These are phyloP conservation scores for Eudasyphora cyanicolor DNA, from an alignment of 2,888 invertebrate species.

Conservation along the genomic window DNA sequence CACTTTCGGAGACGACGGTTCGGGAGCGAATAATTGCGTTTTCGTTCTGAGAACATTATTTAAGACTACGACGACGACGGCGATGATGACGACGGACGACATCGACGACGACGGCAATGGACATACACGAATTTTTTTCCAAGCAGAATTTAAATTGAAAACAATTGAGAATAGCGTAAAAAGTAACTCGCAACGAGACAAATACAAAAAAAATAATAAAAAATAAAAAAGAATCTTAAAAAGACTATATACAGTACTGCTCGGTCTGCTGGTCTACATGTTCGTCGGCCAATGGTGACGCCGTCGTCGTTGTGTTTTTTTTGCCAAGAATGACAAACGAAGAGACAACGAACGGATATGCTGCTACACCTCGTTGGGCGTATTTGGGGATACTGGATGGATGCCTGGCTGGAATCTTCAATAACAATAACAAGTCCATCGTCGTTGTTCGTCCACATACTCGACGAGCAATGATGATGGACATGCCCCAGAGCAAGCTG, in stretches of 20 bases:
- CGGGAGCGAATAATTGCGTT: slow-evolving; percentile 63
- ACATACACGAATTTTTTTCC: not conserved
- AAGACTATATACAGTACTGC: slow-evolving; percentile 25
- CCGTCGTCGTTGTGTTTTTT: not conserved
- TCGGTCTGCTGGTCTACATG: too few species aligned
- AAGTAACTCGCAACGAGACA: slow-evolving; percentile 63
- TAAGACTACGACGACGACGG: slow-evolving; percentile 42
- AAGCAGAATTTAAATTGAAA: slow-evolving; percentile 65
- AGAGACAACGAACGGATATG: slow-evolving; percentile 21
- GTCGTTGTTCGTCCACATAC: not conserved
- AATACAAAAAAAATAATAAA: slow-evolving; percentile 32
- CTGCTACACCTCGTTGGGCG: not conserved
- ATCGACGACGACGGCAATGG: not conserved
- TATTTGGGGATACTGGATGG: not conserved
- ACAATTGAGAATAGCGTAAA: slow-evolving; percentile 64
- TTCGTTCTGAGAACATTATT: slow-evolving; percentile 64
- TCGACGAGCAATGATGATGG: not conserved
- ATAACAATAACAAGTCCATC: not conserved
- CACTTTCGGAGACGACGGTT: slow-evolving; percentile 63
- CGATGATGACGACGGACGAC: not conserved
- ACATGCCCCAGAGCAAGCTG: not conserved
- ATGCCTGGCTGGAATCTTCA: not conserved
- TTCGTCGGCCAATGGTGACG: not conserved
- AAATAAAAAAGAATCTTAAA: slow-evolving; percentile 46
- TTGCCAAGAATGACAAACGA: slow-evolving; percentile 36